Evolutionary conservation across 2,888 invertebrate species (phyloP), one percentile per base, ranked within the genome.

Genomic region (Antheraea yamamai): DNA sequence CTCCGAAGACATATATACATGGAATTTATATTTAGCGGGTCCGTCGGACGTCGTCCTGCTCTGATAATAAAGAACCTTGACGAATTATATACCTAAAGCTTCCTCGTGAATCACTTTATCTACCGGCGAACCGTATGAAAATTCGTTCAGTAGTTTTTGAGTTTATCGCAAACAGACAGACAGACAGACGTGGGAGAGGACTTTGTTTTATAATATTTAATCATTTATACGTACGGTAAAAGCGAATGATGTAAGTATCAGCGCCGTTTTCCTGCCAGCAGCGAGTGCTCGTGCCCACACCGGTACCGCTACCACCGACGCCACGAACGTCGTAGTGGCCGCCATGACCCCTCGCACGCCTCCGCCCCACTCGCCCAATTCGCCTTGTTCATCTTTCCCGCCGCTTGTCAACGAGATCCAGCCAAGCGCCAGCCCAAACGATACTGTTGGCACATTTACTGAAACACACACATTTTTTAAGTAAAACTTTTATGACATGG

Each of bases 351-450:
- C 68, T 75, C 78, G 75, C 70, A 78, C 75, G 75, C 74, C n/a
- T n/a, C n/a, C n/a, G n/a, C n/a, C n/a, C n/a, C n/a, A n/a, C n/a
- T n/a, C n/a, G n/a, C n/a, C n/a, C n/a, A n/a, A n/a, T n/a, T n/a
- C n/a, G n/a, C n/a, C 61, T 39, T 75, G 73, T 61, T n/a, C 75
- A 14, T 58, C 79, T 26, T 78, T 76, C 81, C 82, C 89, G 1
- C 90, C 92, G 77, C 88, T 90, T 70, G 86, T 88, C 76, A 92
- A 84, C 14, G 92, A 91, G 77, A 92, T 90, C 92, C 92, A 92
- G 70, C 92, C 92, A 82, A 91, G 82, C 20, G 91, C 89, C 81
- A 92, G 81, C 0, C 92, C 92, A 75, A 91, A 91, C 58, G 92
- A 92, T 55, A 90, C 77, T 10, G 89, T 86, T 6, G 92, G 92